phyloP scores from a whole-genome alignment of 2,113 vertebrate genomes.

The Pholis gunnellus region DNA sequence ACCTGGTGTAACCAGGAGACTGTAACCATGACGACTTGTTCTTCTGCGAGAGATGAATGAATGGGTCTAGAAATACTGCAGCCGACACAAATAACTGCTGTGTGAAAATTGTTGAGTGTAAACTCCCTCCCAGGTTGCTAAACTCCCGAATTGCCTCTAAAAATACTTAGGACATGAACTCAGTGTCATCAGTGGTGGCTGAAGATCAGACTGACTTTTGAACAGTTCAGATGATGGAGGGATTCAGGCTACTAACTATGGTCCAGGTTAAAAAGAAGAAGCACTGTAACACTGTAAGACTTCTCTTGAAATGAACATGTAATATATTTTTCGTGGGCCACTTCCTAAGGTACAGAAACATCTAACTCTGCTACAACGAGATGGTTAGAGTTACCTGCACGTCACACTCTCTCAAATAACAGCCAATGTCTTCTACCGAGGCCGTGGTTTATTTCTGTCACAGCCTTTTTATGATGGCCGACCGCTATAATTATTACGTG shows the following conservation, averaged over 20 bases:
- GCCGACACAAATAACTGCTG: not conserved
- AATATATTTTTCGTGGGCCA: not conserved
- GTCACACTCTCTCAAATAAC: constrained; percentile 55
- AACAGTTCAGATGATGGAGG: not conserved
- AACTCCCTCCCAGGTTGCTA: not conserved
- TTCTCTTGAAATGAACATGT: not conserved
- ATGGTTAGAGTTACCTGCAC: constrained; percentile 47
- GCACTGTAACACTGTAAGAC: not conserved
- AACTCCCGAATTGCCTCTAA: not conserved
- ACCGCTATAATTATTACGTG: constrained; percentile 74
- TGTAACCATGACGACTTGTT: constrained; percentile 15
- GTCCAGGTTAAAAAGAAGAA: not conserved
- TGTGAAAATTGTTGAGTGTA: not conserved
- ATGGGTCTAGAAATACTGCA: not conserved
- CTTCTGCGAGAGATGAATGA: not conserved
- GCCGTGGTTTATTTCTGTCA: constrained; percentile 69
- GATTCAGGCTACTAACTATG: not conserved
- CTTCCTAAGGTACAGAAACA: constrained; percentile 2
- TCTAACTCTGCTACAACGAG: constrained; percentile 17
- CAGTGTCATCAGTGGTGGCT: not conserved
- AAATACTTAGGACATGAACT: not conserved
- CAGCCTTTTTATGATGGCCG: constrained; percentile 67
- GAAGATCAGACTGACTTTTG: not conserved
- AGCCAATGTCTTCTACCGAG: constrained; percentile 36
- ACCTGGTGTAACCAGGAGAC: constrained; percentile 14